Conservation (phyloP, 2,113 vertebrate genomes). For the Oxyura jamaicensis region DNA sequence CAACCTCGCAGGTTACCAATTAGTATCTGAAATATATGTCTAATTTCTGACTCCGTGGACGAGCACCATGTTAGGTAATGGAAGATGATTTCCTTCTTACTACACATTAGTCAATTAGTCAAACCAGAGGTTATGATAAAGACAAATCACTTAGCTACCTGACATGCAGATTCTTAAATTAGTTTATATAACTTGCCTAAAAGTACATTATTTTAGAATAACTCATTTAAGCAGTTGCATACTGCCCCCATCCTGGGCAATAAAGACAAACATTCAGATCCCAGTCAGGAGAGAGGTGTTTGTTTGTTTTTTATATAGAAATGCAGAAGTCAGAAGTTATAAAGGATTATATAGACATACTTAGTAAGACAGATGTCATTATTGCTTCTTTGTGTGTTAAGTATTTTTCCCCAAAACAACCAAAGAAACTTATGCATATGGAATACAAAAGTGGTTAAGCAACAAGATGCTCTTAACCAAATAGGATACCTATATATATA, state of each 20-base stretch:
- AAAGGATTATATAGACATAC: background rate
- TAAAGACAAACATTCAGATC: background rate
- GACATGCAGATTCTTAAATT: background rate
- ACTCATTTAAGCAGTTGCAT: background rate
- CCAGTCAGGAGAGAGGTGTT: background rate
- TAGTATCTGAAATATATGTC: background rate
- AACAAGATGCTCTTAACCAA: background rate
- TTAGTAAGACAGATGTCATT: background rate
- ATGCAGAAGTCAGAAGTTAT: background rate
- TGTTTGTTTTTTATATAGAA: background rate
- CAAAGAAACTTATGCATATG: background rate
- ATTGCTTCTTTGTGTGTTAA: background rate
- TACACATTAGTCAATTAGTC: background rate
- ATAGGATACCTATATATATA: background rate
- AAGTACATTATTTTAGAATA: background rate
- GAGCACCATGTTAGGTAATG: background rate
- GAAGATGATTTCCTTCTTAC: background rate
- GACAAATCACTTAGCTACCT: background rate
- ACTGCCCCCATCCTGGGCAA: background rate
- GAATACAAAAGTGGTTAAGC: background rate
- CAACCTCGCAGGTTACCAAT: background rate
- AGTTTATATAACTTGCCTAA: background rate
- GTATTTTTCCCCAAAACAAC: background rate
- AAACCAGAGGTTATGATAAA: background rate
- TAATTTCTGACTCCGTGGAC: background rate